These are phyloP conservation scores for Solea solea DNA, from an alignment of 2,113 vertebrate species.

Conservation along the genomic window DNA sequence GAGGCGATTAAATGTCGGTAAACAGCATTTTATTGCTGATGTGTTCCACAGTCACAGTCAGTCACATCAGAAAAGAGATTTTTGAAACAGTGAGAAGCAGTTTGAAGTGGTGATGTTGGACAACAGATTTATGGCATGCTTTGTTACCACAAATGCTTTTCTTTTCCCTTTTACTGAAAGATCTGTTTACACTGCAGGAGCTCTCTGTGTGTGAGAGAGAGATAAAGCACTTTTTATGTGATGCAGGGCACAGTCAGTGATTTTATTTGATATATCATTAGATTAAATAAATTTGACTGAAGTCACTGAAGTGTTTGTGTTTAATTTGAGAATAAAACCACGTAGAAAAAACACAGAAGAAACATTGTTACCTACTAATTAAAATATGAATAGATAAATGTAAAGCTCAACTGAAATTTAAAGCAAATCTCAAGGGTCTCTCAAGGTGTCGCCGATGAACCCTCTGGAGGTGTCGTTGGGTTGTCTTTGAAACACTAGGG, in stretches of 20 bases:
- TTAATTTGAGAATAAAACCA: background rate
- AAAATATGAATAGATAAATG: too few relatives aligned
- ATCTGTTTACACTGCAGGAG: too few relatives aligned
- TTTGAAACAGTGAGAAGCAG: background rate
- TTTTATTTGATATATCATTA: background rate
- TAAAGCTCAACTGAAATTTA: too few relatives aligned
- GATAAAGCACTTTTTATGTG: background rate
- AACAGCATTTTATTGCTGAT: background rate
- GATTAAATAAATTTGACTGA: constrained; percentile 19
- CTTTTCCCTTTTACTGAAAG: background rate
- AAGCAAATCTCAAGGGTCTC: too few relatives aligned
- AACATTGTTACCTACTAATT: too few relatives aligned
- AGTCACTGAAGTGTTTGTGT: background rate
- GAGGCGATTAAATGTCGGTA: background rate
- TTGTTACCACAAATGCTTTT: background rate
- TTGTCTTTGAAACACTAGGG: too few relatives aligned
- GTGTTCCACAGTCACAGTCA: too few relatives aligned
- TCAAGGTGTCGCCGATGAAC: too few relatives aligned
- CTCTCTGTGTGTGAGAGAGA: background rate
- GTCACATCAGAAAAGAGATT: too few relatives aligned
- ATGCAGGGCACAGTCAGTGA: background rate
- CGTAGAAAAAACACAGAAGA: too few relatives aligned
- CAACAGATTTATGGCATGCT: background rate
- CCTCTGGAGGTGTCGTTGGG: too few relatives aligned
- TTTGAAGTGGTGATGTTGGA: too few relatives aligned